These are phyloP conservation scores for Furcula furcula DNA, from an alignment of 2,888 invertebrate species.

Conservation along the genomic window DNA sequence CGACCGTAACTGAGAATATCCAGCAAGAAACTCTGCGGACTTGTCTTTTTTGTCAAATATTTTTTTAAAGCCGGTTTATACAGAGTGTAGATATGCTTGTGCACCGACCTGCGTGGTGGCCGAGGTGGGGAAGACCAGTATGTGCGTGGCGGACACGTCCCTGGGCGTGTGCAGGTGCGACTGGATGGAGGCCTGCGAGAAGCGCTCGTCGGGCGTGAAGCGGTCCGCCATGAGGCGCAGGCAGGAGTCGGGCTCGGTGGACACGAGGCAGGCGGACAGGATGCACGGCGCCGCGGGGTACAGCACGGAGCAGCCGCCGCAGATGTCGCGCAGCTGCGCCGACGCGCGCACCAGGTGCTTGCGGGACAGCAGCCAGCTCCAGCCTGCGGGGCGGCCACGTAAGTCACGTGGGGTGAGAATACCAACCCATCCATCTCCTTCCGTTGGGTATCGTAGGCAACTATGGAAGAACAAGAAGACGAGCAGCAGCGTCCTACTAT, in stretches of 20 bases:
- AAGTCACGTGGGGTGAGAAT: too few relatives aligned
- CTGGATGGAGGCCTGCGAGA: slow-evolving; percentile 93
- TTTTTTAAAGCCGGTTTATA: too few relatives aligned
- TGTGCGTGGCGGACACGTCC: slow-evolving; percentile 98
- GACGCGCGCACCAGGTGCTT: slow-evolving; percentile 95
- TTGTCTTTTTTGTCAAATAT: too few relatives aligned
- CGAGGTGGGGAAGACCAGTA: slow-evolving; percentile 98
- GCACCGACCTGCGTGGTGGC: slow-evolving; percentile 91
- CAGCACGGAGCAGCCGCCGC: slow-evolving; percentile 92
- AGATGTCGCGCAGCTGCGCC: slow-evolving; percentile 93
- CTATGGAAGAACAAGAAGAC: too few relatives aligned
- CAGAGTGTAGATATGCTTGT: background rate
- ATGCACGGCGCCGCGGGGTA: slow-evolving; percentile 94
- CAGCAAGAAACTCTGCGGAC: too few relatives aligned
- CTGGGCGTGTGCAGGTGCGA: slow-evolving; percentile 96
- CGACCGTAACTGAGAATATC: too few relatives aligned
- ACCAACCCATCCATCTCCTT: too few relatives aligned
- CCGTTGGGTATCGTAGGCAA: too few relatives aligned
- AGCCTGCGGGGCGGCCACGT: too few relatives aligned
- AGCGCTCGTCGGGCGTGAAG: slow-evolving; percentile 96
- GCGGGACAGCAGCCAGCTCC: slow-evolving; percentile 96
- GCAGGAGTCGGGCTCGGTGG: slow-evolving; percentile 94
- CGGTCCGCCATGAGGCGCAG: slow-evolving; percentile 96
- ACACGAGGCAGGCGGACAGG: slow-evolving; percentile 98
- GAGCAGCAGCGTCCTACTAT: too few relatives aligned